Conservation (phyloP, 2,113 vertebrate species). For the Tinamus guttatus region DNA sequence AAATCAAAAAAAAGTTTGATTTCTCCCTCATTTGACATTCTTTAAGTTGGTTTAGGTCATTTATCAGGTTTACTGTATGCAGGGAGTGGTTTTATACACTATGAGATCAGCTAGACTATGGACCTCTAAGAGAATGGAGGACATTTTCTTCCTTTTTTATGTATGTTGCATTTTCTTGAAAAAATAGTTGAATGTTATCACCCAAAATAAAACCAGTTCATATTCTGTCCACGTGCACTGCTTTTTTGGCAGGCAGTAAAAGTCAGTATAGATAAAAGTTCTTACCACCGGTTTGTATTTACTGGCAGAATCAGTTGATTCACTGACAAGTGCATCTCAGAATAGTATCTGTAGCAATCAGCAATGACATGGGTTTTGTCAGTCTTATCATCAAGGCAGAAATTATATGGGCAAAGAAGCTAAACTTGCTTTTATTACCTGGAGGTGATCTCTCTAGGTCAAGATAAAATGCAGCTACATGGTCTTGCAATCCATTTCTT, state of each 20-base stretch:
- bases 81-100: neutral
- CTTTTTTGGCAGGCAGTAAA: neutral
- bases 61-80: neutral
- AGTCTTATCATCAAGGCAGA: slow-evolving; percentile 12
- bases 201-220: neutral
- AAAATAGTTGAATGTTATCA: neutral
- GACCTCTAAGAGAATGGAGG: neutral
- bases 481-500: neutral
- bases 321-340: neutral
- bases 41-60: neutral
- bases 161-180: neutral
- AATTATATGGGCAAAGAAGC: slow-evolving; percentile 4
- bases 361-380: slow-evolving; percentile 13
- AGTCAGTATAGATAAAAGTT: neutral
- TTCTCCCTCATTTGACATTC: neutral
- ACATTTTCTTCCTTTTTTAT: neutral
- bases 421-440: slow-evolving; percentile 20
- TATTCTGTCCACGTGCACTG: neutral
- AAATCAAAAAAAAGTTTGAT: neutral
- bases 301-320: neutral
- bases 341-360: neutral
- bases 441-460: slow-evolving; percentile 15
- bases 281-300: neutral
- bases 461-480: neutral
- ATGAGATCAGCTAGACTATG: neutral